phyloP scores from a whole-genome alignment of 2,888 invertebrate species.

The Fragum sueziense region DNA sequence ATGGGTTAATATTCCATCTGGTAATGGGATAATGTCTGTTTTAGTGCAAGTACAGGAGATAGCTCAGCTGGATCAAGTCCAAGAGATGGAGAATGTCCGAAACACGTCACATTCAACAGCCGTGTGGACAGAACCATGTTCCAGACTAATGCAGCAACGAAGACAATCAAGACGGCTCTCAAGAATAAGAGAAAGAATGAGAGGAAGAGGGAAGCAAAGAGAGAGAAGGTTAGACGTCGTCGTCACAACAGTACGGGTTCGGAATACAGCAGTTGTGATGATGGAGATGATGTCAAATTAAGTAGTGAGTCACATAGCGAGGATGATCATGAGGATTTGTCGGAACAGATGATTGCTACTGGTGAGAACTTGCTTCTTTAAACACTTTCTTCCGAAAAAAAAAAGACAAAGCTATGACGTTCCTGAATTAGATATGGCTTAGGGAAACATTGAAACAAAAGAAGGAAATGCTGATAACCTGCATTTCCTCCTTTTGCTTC shows the following conservation, averaged over 20 bases:
- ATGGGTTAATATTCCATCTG: background rate
- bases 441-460: no score
- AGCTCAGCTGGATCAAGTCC: constrained; percentile 60
- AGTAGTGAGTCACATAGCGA: constrained; percentile 67
- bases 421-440: no score
- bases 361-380: background rate
- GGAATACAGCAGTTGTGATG: constrained; percentile 70
- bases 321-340: constrained; percentile 53
- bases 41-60: constrained; percentile 37
- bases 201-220: constrained; percentile 76
- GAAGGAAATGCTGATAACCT: no score
- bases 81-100: constrained; percentile 60
- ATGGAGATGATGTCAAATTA: constrained; percentile 47
- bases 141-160: constrained; percentile 76
- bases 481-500: no score
- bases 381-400: background rate
- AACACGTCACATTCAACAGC: constrained; percentile 79
- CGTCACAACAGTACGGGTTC: constrained; percentile 70
- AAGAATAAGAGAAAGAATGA: constrained; percentile 77
- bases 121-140: constrained; percentile 78
- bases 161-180: constrained; percentile 77
- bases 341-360: constrained; percentile 41
- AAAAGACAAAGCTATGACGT: no score
- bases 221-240: constrained; percentile 49
- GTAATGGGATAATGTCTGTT: background rate